phyloP scores from a whole-genome alignment of 2,113 vertebrate species.

The Mixornis gularis region DNA sequence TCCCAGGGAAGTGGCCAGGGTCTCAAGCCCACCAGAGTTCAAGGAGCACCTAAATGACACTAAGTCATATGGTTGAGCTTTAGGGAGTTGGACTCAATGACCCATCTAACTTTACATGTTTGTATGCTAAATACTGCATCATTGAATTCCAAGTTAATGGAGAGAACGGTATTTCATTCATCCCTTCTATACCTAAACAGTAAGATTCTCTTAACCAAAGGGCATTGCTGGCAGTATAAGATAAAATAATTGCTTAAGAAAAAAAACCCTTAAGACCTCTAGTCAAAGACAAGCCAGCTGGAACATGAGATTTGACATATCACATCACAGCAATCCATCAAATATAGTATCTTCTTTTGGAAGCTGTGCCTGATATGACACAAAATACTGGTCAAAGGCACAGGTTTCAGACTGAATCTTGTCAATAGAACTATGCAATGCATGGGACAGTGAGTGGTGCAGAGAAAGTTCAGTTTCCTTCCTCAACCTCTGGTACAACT shows the following conservation, averaged over 20 bases:
- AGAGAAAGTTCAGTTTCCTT: not conserved
- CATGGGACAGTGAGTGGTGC: fast-evolving
- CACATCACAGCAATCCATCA: not conserved
- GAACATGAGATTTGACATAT: not conserved
- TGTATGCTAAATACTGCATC: not conserved
- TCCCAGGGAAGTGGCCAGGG: not conserved
- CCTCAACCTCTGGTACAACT: not conserved
- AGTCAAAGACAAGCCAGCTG: not conserved
- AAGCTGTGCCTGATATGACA: not conserved
- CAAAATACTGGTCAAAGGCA: not conserved
- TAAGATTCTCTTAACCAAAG: not conserved
- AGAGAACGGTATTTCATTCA: not conserved
- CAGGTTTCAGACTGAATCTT: not conserved
- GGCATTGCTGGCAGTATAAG: not conserved
- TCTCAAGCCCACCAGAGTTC: not conserved
- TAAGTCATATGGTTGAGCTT: not conserved
- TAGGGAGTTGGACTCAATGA: not conserved
- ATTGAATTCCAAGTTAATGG: not conserved
- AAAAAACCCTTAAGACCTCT: not conserved
- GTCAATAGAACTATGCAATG: not conserved
- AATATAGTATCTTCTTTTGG: not conserved
- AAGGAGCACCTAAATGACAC: not conserved
- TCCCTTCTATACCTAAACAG: not conserved
- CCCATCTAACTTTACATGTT: not conserved
- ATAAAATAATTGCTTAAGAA: not conserved